Evolutionary conservation across 2,113 vertebrate species (phyloP).

Genomic region (Probosciger aterrimus): DNA sequence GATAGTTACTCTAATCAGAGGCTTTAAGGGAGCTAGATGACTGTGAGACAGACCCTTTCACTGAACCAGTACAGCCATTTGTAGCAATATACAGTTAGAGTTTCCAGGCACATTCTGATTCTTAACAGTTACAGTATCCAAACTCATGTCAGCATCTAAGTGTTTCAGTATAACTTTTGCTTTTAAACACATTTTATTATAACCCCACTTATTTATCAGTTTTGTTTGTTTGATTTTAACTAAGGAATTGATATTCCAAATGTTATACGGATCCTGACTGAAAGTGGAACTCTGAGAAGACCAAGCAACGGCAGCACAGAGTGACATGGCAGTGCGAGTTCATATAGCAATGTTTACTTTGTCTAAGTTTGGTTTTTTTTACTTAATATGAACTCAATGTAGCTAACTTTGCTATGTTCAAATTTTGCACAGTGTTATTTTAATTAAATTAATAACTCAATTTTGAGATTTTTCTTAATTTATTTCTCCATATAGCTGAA

Average conservation of each 20-base stretch:
- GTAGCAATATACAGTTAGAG: neutral
- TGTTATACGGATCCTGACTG: conserved; percentile 49
- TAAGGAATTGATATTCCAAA: conserved; percentile 45
- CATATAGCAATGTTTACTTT: neutral
- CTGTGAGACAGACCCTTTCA: neutral
- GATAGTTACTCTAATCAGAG: neutral
- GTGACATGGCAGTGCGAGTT: neutral
- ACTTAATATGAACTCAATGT: neutral
- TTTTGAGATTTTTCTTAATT: neutral
- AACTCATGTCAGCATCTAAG: neutral
- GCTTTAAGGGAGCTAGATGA: neutral
- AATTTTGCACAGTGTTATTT: neutral
- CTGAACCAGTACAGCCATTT: neutral
- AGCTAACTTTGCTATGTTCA: neutral
- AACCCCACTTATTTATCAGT: neutral
- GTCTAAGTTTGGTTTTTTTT: neutral
- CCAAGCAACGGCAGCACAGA: neutral
- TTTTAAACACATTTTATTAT: neutral
- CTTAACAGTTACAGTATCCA: neutral
- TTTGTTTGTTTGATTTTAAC: neutral
- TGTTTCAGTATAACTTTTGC: neutral
- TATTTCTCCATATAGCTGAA: neutral
- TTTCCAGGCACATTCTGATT: neutral
- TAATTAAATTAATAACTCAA: neutral
- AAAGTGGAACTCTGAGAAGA: conserved; percentile 46